Evolutionary conservation across 2,113 vertebrate genomes (phyloP).

Genomic region (Bos javanicus): DNA sequence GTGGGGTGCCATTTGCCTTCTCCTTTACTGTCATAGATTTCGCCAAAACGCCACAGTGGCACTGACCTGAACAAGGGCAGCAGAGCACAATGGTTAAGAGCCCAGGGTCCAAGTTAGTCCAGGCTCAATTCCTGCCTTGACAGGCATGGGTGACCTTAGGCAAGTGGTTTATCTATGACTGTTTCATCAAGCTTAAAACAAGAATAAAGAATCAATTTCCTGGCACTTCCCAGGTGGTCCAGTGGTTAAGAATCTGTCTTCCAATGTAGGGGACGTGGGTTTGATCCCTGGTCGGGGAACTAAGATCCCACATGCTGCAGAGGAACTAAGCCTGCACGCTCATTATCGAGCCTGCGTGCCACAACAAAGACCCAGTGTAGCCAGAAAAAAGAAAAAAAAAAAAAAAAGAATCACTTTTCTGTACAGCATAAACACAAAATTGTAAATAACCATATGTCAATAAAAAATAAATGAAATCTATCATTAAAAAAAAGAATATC

Average conservation of each 20-base stretch:
- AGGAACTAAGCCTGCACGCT: not conserved
- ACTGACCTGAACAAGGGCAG: no score
- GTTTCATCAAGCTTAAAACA: not conserved
- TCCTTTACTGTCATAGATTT: not conserved
- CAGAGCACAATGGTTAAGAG: not conserved
- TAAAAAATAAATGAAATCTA: not conserved
- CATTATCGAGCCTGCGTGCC: rapidly evolving
- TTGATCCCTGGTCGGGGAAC: not conserved
- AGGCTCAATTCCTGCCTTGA: not conserved
- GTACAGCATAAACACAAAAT: not conserved
- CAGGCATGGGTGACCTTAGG: not conserved
- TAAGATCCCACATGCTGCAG: not conserved
- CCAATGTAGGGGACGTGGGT: not conserved
- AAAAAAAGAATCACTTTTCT: not conserved
- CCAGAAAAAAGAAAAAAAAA: not conserved
- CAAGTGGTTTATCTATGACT: not conserved
- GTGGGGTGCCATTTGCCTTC: no score
- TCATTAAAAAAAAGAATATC: not conserved
- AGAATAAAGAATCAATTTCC: not conserved
- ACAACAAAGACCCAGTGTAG: not conserved
- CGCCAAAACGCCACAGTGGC: not conserved
- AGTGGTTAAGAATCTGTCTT: not conserved
- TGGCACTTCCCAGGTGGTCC: not conserved
- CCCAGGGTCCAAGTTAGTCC: not conserved
- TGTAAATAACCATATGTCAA: not conserved